phyloP scores from a whole-genome alignment of 2,113 vertebrate genomes.

The Hassar affinis region DNA sequence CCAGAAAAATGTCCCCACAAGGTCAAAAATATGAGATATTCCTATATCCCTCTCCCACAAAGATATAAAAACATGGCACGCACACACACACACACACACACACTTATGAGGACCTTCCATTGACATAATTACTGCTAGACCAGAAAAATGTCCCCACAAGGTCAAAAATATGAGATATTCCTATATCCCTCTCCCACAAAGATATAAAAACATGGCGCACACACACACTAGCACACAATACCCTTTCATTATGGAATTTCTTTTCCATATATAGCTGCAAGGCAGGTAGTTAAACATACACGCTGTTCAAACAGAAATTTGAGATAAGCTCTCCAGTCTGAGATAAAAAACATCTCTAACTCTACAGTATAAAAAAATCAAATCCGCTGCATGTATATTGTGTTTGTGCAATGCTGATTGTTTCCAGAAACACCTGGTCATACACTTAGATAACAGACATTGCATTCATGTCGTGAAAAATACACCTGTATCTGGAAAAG shows the following conservation, averaged over 20 bases:
- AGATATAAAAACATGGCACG: too few relatives aligned
- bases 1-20: too few relatives aligned
- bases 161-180: too few relatives aligned
- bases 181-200: too few relatives aligned
- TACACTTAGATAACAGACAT: not conserved
- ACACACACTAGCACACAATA: not conserved
- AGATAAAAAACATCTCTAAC: not conserved
- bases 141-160: too few relatives aligned
- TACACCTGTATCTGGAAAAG: constrained; percentile 13
- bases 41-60: too few relatives aligned
- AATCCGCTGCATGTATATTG: not conserved
- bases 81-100: too few relatives aligned
- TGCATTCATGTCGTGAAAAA: not conserved
- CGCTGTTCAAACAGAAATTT: not conserved
- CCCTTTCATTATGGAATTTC: not conserved
- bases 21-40: too few relatives aligned
- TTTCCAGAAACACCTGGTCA: not conserved
- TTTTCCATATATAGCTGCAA: constrained; percentile 6
- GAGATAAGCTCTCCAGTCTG: not conserved
- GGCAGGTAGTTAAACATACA: constrained; percentile 21
- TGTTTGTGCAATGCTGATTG: not conserved
- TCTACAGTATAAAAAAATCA: not conserved
- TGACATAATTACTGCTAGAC: too few relatives aligned
- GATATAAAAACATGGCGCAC: too few relatives aligned
- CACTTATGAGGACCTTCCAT: too few relatives aligned